These are phyloP conservation scores for Dasyprocta punctata DNA, from an alignment of 2,113 vertebrate genomes.

Conservation along the genomic window DNA sequence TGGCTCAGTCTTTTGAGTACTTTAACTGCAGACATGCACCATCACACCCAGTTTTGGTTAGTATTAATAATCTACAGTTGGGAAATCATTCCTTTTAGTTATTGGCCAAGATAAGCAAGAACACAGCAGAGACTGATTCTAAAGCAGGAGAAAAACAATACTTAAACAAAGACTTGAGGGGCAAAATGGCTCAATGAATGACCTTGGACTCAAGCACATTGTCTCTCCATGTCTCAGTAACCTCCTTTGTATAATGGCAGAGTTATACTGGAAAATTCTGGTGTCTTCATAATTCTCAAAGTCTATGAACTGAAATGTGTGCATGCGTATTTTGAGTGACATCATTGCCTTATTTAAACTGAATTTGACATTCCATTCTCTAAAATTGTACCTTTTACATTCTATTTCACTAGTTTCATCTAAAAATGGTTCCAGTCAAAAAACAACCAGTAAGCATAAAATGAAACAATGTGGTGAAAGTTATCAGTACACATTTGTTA, in stretches of 20 bases:
- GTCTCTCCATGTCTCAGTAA: not conserved
- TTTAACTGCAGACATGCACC: not conserved
- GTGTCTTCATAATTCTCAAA: not conserved
- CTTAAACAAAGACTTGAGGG: not conserved
- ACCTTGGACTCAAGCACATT: not conserved
- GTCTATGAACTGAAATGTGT: not conserved
- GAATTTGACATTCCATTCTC: not conserved
- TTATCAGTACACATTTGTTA: not conserved
- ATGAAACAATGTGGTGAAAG: not conserved
- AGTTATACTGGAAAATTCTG: not conserved
- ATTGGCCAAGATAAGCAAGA: not conserved
- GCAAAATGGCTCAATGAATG: not conserved
- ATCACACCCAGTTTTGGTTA: not conserved
- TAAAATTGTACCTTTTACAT: not conserved
- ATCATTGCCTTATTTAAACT: slow-evolving; percentile 13
- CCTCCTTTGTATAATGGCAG: not conserved
- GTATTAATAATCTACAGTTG: not conserved
- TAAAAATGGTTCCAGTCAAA: not conserved
- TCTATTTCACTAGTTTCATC: slow-evolving; percentile 13
- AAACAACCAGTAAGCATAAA: slow-evolving; percentile 18
- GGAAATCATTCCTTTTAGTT: not conserved
- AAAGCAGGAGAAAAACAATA: not conserved
- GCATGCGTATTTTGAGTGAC: not conserved
- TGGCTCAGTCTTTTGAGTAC: not conserved
- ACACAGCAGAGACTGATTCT: not conserved